Percentiles rank a stretch among this genome's conserved stretches.
phyloP scores from a whole-genome alignment of 92 coral and sea anemone species.

The Heliopora coerulea region DNA sequence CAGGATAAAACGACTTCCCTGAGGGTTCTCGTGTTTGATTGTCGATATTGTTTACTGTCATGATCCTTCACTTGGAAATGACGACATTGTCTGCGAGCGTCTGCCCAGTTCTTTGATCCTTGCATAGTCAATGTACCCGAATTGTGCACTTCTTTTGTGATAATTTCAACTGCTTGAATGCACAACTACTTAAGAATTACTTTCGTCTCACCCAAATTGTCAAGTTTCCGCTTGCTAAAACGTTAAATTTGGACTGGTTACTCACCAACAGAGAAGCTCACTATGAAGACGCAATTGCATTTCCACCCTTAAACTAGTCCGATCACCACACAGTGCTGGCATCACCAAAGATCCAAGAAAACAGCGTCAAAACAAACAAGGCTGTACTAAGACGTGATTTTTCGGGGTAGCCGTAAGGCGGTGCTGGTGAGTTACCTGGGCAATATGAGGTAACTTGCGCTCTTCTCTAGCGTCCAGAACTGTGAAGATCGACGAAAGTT shows the following conservation, averaged over 20 bases:
- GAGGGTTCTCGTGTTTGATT: too few relatives aligned
- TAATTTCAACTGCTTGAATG: conserved; percentile 28
- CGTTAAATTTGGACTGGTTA: conserved; percentile 32
- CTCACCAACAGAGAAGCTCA: conserved; percentile 35
- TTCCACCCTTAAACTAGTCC: conserved; percentile 48
- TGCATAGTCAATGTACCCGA: conserved; percentile 34
- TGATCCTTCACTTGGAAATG: too few relatives aligned
- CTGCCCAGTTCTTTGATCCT: too few relatives aligned
- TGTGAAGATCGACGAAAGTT: conserved; percentile 44
- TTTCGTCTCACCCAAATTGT: conserved; percentile 48
- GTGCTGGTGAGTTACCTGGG: conserved; percentile 38
- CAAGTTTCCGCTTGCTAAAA: conserved; percentile 43
- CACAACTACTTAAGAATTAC: background rate
- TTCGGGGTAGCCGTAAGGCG: conserved; percentile 35
- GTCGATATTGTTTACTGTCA: too few relatives aligned
- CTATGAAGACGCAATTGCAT: conserved; percentile 14
- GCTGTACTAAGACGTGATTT: conserved; percentile 19
- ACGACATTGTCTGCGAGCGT: too few relatives aligned
- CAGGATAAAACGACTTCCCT: too few relatives aligned
- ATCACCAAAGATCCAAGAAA: too few relatives aligned
- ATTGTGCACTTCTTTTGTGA: conserved; percentile 48
- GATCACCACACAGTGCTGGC: conserved; percentile 21
- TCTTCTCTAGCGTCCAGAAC: conserved; percentile 37
- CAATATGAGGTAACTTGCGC: conserved; percentile 21
- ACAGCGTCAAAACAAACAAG: too few relatives aligned